A percentile compares a stretch with the other conserved stretches of the same genome.
phyloP scores from a whole-genome alignment of 1,140 invertebrate genomes.

The Drosophila parabipectinata region DNA sequence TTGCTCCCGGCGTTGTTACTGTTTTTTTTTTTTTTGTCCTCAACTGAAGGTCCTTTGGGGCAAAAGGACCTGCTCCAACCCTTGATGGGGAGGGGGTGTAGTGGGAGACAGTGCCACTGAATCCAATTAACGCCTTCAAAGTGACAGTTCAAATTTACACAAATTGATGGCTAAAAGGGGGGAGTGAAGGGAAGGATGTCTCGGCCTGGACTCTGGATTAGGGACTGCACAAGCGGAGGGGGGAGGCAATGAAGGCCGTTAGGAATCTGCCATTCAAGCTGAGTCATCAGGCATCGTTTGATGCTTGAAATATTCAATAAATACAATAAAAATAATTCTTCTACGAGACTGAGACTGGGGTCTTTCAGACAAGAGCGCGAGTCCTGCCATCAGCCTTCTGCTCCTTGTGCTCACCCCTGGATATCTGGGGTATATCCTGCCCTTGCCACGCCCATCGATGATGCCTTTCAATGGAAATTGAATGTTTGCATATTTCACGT shows the following conservation, averaged over 20 bases:
- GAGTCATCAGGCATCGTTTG: slow-evolving; percentile 68
- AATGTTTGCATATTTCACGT: slow-evolving; percentile 77
- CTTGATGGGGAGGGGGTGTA: not conserved
- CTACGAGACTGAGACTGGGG: not conserved
- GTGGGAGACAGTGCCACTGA: slow-evolving; percentile 51
- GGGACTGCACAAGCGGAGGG: not conserved
- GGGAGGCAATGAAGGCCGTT: not conserved
- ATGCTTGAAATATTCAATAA: slow-evolving; percentile 78
- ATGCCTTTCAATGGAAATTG: slow-evolving; percentile 55
- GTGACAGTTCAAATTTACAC: slow-evolving; percentile 82
- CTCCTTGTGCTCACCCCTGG: too few species aligned
- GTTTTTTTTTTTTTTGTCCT: not conserved
- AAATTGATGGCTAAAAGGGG: slow-evolving; percentile 55
- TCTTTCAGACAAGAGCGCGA: slow-evolving; percentile 8
- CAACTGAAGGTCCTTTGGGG: not conserved
- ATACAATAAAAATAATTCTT: slow-evolving; percentile 72
- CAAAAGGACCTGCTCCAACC: slow-evolving; percentile 16
- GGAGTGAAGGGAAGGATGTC: not conserved
- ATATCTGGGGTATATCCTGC: too few species aligned
- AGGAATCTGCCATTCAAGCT: slow-evolving; percentile 32
- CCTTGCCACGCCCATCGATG: not conserved
- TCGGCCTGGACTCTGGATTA: slow-evolving; percentile 3
- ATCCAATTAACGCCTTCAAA: slow-evolving; percentile 82
- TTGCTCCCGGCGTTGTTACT: slow-evolving; percentile 20
- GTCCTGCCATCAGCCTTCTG: too few species aligned